Evolutionary conservation across 2,113 vertebrate genomes (phyloP).

Genomic region (Salvelinus alpinus): DNA sequence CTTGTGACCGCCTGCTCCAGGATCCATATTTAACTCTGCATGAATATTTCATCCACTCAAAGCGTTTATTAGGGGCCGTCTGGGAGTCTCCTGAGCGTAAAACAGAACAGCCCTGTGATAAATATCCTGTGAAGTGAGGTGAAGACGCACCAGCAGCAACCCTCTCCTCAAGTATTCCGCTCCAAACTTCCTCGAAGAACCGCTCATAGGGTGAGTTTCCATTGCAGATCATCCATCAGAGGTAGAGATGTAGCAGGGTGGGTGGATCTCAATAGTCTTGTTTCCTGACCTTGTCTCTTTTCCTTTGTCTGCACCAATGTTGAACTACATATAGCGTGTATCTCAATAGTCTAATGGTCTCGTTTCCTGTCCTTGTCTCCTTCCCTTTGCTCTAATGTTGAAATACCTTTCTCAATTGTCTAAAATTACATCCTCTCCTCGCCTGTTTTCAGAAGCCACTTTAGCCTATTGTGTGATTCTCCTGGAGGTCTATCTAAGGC

Average conservation of each 20-base stretch:
- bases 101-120: slow-evolving; percentile 58
- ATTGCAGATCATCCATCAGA: slow-evolving; percentile 46
- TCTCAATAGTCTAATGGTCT: no score
- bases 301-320: no score
- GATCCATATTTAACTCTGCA: slow-evolving; percentile 73
- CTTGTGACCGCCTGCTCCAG: slow-evolving; percentile 52
- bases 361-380: no score
- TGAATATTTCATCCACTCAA: slow-evolving; percentile 72
- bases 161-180: slow-evolving; percentile 41
- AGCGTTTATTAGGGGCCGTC: slow-evolving; percentile 66
- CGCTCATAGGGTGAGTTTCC: slow-evolving; percentile 37
- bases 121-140: slow-evolving; percentile 47
- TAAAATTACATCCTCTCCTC: no score
- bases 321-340: no score
- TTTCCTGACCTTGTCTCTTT: no score
- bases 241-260: slow-evolving; percentile 15
- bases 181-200: slow-evolving; percentile 28
- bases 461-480: slow-evolving; percentile 4
- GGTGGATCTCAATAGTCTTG: no score
- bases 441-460: background rate
- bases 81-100: slow-evolving; percentile 58
- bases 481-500: slow-evolving; percentile 10
- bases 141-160: slow-evolving; percentile 15
- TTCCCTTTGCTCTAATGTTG: no score
- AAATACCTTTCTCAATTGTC: no score